Evolutionary conservation across 2,797 vertebrate species (phyloP), one percentile per base, ranked within the genome.

Genomic region (Parambassis ranga): DNA sequence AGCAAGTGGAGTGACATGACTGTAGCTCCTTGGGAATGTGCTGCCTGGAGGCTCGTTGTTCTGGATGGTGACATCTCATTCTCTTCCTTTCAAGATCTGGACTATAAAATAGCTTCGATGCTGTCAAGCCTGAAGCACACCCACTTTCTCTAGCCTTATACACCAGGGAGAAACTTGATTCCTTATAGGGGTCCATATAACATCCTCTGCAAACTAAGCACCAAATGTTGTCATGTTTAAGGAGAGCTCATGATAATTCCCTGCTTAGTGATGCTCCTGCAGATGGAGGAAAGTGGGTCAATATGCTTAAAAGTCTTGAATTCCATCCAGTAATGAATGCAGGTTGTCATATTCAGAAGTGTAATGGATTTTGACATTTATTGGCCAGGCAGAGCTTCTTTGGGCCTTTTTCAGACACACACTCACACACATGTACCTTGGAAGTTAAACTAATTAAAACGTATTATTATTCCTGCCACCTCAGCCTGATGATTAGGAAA

Each of bases 21-120:
- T 41, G 47, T n/a, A 51, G 56, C 60, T 73, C 55, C 56, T 39
- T 3, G 2, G 46, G 37, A 67, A 71, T 52, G 65, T 65, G 70
- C 52, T 20, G 73, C 81, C 78, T 55, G 68, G 38, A 71, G 76
- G 65, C 65, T 56, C 13, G 22, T 62, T 71, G 63, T 82, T 78
- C 68, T 56, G 37, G 52, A 68, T 57, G 62, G 67, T 64, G 68
- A 80, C 72, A 78, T 69, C 65, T 74, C 77, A 80, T 77, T 77
- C 71, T 69, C 46, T 62, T n/a, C 43, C 16, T 60, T 65, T 65
- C 51, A 57, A 71, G 57, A 81, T 53, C 46, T 49, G 55, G 65
- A 72, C 72, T 65, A 68, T 78, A 70, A 73, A 77, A 49, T 27
- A 69, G 41, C 49, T 69, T 4, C 1, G n/a, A 38, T 39, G 50